phyloP scores from a whole-genome alignment of 2,797 vertebrate genomes.

The Falco columbarius region DNA sequence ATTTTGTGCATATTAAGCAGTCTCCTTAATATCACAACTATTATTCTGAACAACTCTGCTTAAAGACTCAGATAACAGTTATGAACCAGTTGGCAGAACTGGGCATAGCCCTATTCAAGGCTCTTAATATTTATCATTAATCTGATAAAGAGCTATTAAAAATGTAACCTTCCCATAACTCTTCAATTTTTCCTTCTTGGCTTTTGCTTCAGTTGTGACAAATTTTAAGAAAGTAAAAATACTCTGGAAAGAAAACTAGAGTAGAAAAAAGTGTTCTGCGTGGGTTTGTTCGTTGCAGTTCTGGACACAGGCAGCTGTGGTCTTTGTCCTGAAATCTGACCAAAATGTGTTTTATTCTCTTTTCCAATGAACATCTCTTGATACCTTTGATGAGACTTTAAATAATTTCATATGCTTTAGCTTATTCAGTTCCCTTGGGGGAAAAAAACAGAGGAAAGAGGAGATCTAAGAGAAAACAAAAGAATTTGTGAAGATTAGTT shows the following conservation, averaged over 20 bases:
- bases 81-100: neutral
- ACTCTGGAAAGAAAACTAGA: neutral
- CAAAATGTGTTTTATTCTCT: neutral
- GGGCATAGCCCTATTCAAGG: neutral
- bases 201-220: neutral
- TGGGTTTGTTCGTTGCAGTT: neutral
- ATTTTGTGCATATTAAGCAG: neutral
- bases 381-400: neutral
- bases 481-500: neutral
- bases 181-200: neutral
- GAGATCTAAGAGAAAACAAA: neutral
- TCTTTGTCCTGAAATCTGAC: neutral
- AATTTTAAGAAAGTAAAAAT: neutral
- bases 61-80: neutral
- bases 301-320: neutral
- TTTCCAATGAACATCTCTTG: neutral
- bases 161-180: neutral
- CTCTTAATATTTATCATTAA: neutral
- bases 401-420: neutral
- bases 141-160: neutral
- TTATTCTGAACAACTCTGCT: neutral
- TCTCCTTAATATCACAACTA: neutral
- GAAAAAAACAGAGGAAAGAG: neutral
- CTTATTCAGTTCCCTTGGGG: neutral
- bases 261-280: neutral